Evolutionary conservation across 2,888 invertebrate species (phyloP).

Genomic region (Drosophila sordidula): DNA sequence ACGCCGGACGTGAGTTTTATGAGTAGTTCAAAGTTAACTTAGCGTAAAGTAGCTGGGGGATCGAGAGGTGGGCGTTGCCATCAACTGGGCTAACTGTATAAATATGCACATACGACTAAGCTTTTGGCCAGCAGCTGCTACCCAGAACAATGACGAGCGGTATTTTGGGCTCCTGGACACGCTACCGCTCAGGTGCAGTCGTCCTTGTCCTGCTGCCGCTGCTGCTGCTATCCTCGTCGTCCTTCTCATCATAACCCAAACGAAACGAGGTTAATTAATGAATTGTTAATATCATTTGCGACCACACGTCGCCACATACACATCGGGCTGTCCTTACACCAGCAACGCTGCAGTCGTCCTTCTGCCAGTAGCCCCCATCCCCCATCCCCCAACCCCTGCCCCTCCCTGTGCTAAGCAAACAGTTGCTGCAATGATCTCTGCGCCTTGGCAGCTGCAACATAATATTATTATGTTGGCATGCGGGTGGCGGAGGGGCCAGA

Average conservation of each 20-base stretch:
- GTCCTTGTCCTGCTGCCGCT: neutral
- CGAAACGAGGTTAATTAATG: constrained; percentile 82
- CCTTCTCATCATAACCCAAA: constrained; percentile 66
- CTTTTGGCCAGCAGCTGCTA: constrained; percentile 45
- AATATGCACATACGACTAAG: constrained; percentile 73
- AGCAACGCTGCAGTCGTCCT: constrained; percentile 21
- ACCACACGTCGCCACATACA: constrained; percentile 76
- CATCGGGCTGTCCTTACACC: constrained; percentile 40
- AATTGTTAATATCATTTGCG: constrained; percentile 81
- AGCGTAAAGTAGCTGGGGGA: constrained; percentile 58
- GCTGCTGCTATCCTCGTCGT: constrained; percentile 7
- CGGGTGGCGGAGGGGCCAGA: constrained; percentile 4
- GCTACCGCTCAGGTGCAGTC: constrained; percentile 34
- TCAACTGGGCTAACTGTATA: constrained; percentile 53
- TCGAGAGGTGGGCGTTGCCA: constrained; percentile 21
- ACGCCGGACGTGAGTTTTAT: constrained; percentile 45
- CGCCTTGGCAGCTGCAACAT: constrained; percentile 78
- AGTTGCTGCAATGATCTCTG: constrained; percentile 72
- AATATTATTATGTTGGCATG: constrained; percentile 71
- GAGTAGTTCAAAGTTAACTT: constrained; percentile 65
- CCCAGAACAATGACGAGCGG: constrained; percentile 70
- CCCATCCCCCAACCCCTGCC: neutral
- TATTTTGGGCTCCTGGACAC: constrained; percentile 35
- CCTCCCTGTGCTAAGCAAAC: constrained; percentile 54
- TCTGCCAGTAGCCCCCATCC: neutral